phyloP scores from a whole-genome alignment of 1,140 invertebrate genomes.

The Plectrocnemia conspersa region DNA sequence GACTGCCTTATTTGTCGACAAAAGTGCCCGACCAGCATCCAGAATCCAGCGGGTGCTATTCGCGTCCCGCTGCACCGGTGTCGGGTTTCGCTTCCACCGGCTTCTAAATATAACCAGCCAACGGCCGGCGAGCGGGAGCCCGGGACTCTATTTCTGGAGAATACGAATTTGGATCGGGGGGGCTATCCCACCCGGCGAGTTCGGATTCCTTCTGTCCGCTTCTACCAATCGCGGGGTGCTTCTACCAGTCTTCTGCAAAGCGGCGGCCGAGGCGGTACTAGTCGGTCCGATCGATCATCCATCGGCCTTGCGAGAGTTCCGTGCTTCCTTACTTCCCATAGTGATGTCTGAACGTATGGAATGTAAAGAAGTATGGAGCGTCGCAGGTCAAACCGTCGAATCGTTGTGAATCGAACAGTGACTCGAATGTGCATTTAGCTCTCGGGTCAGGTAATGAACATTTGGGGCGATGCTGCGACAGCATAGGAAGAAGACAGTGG shows the following conservation, averaged over 20 bases:
- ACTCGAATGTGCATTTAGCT: neutral
- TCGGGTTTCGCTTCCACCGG: conserved; percentile 23
- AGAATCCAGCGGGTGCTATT: neutral
- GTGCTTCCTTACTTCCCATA: conserved; percentile 96
- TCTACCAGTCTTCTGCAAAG: conserved; percentile 33
- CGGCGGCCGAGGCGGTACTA: neutral
- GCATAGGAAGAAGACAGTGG: too few relatives aligned
- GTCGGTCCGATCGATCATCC: neutral
- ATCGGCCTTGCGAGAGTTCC: conserved; percentile 65
- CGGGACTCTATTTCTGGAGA: conserved; percentile 70
- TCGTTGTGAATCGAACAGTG: neutral
- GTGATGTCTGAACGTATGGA: conserved; percentile 77
- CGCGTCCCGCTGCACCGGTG: conserved; percentile 22
- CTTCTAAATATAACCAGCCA: conserved; percentile 33
- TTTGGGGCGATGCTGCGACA: too few relatives aligned
- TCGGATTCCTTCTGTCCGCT: conserved; percentile 41
- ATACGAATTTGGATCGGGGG: conserved; percentile 72
- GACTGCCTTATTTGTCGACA: neutral
- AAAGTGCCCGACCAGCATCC: neutral
- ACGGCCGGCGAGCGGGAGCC: conserved; percentile 50
- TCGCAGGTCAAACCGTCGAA: conserved; percentile 40
- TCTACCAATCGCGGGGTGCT: conserved; percentile 39
- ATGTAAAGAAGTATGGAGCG: conserved; percentile 97
- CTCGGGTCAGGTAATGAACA: neutral
- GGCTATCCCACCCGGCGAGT: conserved; percentile 42